Percentiles rank a stretch among this genome's conserved stretches.
Evolutionary conservation across 2,797 vertebrate genomes (phyloP).

Genomic region (Manis javanica): DNA sequence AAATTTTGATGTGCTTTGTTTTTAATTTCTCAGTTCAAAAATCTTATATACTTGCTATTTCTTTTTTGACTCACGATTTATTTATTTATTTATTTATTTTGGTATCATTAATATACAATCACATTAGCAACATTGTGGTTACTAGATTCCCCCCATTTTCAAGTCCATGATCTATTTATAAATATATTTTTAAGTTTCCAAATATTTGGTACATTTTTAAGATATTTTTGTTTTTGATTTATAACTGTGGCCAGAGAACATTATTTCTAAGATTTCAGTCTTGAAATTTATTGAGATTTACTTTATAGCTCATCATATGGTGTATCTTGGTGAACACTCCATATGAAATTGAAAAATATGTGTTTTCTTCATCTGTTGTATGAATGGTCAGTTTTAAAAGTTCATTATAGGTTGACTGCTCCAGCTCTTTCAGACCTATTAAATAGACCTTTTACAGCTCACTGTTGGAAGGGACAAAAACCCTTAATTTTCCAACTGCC

Average conservation of each 20-base stretch:
- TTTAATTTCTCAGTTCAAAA: background rate
- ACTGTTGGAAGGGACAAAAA: background rate
- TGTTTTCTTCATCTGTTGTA: background rate
- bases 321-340: background rate
- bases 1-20: background rate
- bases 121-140: too few relatives aligned
- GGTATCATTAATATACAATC: too few relatives aligned
- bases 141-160: too few relatives aligned
- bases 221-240: background rate
- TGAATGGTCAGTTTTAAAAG: conserved; percentile 14
- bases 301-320: background rate
- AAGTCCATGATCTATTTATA: background rate
- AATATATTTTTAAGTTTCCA: background rate
- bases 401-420: background rate
- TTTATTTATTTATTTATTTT: too few relatives aligned
- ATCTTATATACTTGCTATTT: background rate
- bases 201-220: background rate
- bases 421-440: background rate
- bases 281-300: background rate
- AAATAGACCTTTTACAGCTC: background rate
- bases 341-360: background rate
- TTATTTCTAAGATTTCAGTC: background rate
- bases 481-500: background rate
- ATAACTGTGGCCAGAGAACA: background rate
- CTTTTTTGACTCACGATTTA: background rate